Conservation (phyloP, 2,113 vertebrate species). For the Eurystomus gularis region DNA sequence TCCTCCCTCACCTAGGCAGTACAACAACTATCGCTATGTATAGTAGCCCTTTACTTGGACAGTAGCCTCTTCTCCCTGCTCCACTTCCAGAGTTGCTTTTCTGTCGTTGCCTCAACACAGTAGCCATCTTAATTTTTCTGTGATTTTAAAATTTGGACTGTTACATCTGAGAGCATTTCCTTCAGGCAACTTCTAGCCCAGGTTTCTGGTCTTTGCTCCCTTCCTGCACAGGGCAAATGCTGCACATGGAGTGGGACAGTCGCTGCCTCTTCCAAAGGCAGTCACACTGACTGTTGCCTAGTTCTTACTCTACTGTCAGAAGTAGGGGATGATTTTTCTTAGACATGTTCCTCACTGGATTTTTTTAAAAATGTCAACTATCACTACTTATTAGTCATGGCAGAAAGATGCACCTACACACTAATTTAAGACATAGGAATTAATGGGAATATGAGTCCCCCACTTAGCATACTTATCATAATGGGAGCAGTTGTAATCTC, state of each 20-base stretch:
- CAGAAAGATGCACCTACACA: neutral
- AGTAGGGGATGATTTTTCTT: neutral
- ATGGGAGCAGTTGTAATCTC: constrained; percentile 9
- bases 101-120: neutral
- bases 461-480: constrained; percentile 11
- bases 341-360: neutral
- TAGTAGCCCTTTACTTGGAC: neutral
- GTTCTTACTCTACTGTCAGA: neutral
- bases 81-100: neutral
- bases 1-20: neutral
- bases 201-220: neutral
- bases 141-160: neutral
- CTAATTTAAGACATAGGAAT: neutral
- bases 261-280: neutral
- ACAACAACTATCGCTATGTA: neutral
- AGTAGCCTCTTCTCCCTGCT: neutral
- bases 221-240: neutral
- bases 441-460: neutral
- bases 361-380: neutral
- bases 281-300: fast-evolving
- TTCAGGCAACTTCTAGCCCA: neutral
- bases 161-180: neutral
- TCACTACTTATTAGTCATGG: neutral
- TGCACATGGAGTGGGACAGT: neutral
- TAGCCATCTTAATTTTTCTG: neutral